Conservation (phyloP, 2,888 invertebrate genomes). For the Petrophora chlorosata region DNA sequence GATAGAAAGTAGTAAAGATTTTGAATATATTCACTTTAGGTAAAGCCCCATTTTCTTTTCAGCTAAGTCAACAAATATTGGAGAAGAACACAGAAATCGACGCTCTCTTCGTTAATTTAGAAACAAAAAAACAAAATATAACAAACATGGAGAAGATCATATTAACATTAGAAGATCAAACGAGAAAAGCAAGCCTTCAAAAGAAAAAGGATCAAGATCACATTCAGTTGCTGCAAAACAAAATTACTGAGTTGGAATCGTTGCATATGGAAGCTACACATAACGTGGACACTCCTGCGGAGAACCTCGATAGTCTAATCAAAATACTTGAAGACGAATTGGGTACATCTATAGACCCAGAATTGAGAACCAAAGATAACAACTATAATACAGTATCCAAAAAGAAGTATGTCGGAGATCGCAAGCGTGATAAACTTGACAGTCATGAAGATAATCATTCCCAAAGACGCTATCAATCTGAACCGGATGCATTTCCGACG, state of each 20-base stretch:
- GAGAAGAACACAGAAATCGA: slow-evolving; percentile 69
- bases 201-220: slow-evolving; percentile 61
- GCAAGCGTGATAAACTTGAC: slow-evolving; percentile 38
- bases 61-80: slow-evolving; percentile 59
- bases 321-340: slow-evolving; percentile 73
- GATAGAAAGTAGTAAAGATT: not conserved
- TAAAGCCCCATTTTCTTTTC: slow-evolving; percentile 28
- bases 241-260: slow-evolving; percentile 54
- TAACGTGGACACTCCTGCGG: slow-evolving; percentile 51
- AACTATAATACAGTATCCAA: slow-evolving; percentile 32
- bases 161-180: slow-evolving; percentile 67
- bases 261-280: slow-evolving; percentile 45
- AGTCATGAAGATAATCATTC: slow-evolving; percentile 36
- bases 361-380: slow-evolving; percentile 32
- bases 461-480: slow-evolving; percentile 31
- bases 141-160: slow-evolving; percentile 70
- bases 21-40: not conserved
- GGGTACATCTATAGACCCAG: slow-evolving; percentile 49
- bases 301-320: slow-evolving; percentile 67
- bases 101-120: slow-evolving; percentile 52
- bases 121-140: slow-evolving; percentile 60
- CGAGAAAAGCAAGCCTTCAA: slow-evolving; percentile 50
- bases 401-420: slow-evolving; percentile 38
- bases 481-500: slow-evolving; percentile 46
- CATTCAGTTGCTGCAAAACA: slow-evolving; percentile 54